Conservation (phyloP, 2,113 vertebrate species). For the Corvus hawaiiensis region DNA sequence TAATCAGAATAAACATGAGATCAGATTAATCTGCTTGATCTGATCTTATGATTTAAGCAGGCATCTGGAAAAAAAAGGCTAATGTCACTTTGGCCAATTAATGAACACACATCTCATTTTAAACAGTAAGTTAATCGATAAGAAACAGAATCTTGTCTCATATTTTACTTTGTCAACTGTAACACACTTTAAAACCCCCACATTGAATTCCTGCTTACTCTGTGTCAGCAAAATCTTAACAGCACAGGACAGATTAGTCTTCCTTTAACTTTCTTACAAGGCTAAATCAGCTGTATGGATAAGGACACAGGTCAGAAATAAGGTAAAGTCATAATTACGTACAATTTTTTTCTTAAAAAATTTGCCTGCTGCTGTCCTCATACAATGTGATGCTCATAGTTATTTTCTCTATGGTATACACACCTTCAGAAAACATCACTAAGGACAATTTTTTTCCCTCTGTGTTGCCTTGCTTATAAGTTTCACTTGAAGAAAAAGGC, state of each 20-base stretch:
- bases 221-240: background rate
- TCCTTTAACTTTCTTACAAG: background rate
- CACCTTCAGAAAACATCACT: background rate
- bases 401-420: background rate
- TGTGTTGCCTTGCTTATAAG: background rate
- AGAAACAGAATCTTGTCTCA: background rate
- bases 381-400: background rate
- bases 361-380: background rate
- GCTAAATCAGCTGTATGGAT: background rate
- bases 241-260: background rate
- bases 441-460: background rate
- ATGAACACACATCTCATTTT: background rate
- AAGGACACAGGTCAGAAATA: background rate
- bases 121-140: background rate
- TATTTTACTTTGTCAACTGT: background rate
- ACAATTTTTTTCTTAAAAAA: background rate
- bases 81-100: background rate
- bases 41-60: background rate
- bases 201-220: background rate
- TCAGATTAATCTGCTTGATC: background rate
- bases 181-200: background rate
- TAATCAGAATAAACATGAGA: no score
- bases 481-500: background rate
- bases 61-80: background rate
- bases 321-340: background rate